Percentiles rank a stretch among this genome's conserved stretches.
Evolutionary conservation across 2,888 invertebrate genomes (phyloP).

Genomic region (Melangyna quadrimaculata): DNA sequence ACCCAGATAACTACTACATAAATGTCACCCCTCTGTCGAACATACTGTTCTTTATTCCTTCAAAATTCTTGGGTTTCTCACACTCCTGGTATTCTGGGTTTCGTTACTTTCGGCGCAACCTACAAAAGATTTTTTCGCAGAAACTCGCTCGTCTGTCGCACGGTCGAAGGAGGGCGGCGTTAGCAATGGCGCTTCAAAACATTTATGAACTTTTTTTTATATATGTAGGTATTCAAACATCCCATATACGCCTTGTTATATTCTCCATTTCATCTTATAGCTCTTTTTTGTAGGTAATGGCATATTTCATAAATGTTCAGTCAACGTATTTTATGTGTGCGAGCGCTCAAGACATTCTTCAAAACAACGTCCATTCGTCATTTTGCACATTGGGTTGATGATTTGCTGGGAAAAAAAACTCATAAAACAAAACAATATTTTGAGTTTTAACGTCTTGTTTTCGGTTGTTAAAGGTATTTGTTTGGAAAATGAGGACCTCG

Average conservation of each 20-base stretch:
- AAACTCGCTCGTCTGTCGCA: constrained; percentile 27
- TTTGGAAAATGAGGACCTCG: constrained; percentile 53
- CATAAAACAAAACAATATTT: constrained; percentile 66
- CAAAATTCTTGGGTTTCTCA: constrained; percentile 29
- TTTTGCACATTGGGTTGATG: constrained; percentile 62
- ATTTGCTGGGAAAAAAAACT: constrained; percentile 58
- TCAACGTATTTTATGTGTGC: constrained; percentile 55
- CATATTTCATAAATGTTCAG: constrained; percentile 63
- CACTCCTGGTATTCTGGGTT: constrained; percentile 40
- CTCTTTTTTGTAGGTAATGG: constrained; percentile 51
- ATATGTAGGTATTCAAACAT: neutral
- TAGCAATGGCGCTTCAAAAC: constrained; percentile 79
- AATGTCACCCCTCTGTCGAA: neutral
- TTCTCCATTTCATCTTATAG: constrained; percentile 32
- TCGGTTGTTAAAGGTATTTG: constrained; percentile 52
- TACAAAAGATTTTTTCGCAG: constrained; percentile 27
- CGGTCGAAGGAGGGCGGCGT: constrained; percentile 73
- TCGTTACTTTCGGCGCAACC: constrained; percentile 40
- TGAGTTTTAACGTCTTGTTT: constrained; percentile 64
- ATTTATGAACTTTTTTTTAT: constrained; percentile 60
- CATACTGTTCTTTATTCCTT: constrained; percentile 22
- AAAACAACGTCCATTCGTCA: constrained; percentile 70
- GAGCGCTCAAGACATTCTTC: constrained; percentile 58
- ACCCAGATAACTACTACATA: too few relatives aligned
- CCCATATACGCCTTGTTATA: constrained; percentile 24